These are phyloP conservation scores for Tenualosa ilisha DNA, from an alignment of 2,797 vertebrate genomes.

Conservation along the genomic window DNA sequence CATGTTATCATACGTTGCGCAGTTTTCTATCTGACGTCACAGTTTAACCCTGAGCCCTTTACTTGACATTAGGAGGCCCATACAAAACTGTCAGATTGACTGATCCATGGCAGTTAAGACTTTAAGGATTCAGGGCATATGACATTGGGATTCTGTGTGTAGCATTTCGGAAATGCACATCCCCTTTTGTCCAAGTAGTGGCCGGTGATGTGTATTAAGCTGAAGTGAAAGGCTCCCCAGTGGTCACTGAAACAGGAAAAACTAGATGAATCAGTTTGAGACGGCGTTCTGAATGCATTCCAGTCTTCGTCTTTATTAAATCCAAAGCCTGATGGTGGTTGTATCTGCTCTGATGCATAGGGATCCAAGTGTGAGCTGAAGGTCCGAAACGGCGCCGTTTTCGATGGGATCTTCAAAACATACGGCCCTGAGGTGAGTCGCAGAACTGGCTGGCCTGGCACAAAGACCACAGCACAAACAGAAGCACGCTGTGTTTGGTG, in stretches of 20 bases:
- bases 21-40: neutral
- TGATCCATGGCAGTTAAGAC: neutral
- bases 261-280: neutral
- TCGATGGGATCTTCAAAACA: slow-evolving; percentile 99
- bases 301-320: neutral
- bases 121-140: too few species aligned
- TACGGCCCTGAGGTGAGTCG: slow-evolving; percentile 95
- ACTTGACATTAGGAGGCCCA: neutral
- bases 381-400: slow-evolving; percentile 94
- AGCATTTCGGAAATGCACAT: neutral
- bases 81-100: neutral
- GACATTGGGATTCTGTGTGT: neutral
- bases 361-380: slow-evolving; percentile 99
- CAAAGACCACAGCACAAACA: neutral
- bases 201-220: too few species aligned
- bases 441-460: neutral
- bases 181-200: too few species aligned
- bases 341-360: slow-evolving; percentile 66
- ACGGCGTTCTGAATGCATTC: neutral
- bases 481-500: neutral
- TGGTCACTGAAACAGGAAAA: neutral
- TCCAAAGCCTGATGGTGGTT: neutral
- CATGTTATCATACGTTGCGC: neutral
- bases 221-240: too few species aligned
- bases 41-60: neutral